Conservation (phyloP, 2,888 invertebrate genomes). For the Trichogramma evanescens region DNA sequence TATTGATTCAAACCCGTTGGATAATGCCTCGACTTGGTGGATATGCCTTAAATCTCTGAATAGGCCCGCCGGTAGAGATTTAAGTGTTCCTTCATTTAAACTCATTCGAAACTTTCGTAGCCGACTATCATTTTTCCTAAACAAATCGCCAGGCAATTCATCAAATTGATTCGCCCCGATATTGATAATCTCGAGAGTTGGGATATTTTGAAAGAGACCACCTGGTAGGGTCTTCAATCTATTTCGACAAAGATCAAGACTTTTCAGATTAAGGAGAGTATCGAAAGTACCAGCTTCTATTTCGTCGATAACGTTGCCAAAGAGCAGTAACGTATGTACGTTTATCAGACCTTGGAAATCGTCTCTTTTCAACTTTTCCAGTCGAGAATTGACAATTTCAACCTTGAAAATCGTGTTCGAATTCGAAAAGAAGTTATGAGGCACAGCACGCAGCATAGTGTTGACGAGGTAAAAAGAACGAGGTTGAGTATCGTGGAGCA, state of each 20-base stretch:
- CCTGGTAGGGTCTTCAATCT: conserved; percentile 56
- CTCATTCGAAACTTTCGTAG: conserved; percentile 47
- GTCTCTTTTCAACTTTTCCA: conserved; percentile 49
- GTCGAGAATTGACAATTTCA: conserved; percentile 59
- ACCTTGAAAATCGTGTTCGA: conserved; percentile 57
- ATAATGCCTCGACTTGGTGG: conserved; percentile 52
- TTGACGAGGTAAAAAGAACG: background rate
- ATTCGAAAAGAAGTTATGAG: conserved; percentile 57
- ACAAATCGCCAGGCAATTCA: conserved; percentile 55
- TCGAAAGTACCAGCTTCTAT: conserved; percentile 55
- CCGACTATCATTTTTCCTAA: conserved; percentile 50
- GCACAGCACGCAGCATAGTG: conserved; percentile 42
- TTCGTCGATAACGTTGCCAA: conserved; percentile 58
- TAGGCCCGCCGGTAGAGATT: conserved; percentile 54
- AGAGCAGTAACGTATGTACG: conserved; percentile 59
- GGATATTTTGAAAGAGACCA: conserved; percentile 37
- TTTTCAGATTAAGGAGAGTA: conserved; percentile 54
- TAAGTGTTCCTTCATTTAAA: conserved; percentile 47
- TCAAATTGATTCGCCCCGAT: conserved; percentile 61
- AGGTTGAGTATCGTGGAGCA: background rate
- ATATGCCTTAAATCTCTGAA: conserved; percentile 57
- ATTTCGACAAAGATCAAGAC: conserved; percentile 65
- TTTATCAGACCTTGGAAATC: conserved; percentile 29
- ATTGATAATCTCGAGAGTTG: background rate
- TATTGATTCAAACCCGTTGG: conserved; percentile 53